Base-by-base conservation (phyloP, 2,797 vertebrate genomes). In the Eleutherodactylus coqui region DNA sequence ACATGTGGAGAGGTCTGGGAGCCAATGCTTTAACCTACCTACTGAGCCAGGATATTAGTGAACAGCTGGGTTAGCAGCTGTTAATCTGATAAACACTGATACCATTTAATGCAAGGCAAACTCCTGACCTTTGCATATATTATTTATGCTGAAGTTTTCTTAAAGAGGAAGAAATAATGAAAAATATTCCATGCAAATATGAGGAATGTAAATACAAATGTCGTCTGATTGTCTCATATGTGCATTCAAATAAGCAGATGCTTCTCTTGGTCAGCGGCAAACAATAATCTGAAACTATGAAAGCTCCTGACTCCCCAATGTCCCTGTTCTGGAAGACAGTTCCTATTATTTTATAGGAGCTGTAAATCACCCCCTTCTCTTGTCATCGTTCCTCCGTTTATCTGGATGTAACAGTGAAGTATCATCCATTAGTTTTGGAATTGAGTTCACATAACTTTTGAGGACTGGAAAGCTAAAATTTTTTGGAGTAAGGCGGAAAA, bases 11-110 rank as follows among this genome's bases (percentile, higher is more conserved):
- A 45, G 83, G 62, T 36, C 62, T 79, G 47, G 55, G 43, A 72
- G 81, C 81, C 84, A 60, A 75, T 17, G 70, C 75, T 86, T 55
- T 86, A 82, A 76, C 85, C 58, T 86, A 76, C 79, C 55, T 53
- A 76, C 60, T 47, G 79, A 53, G 85, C 55, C 55, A 75, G 60
- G 77, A 75, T 32, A 32, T 64, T 86, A 78, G 62, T 72, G 78
- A 89, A 76, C 73, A 84, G 64, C 64, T 85, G 73, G 38, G 85
- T 88, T 86, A 64, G 73, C 85, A 87, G 85, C 79, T 82, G 77
- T 87, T 83, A 75, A 0, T 0, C 34, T 51, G 55, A 86, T 78
- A 62, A 82, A 51, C 60, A 86, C 79, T 58, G 73, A 47, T 72
- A 83, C n/a, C 69, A 79, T 73, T 82, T 73, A 70, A 82, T 84